A percentile compares a stretch with the other conserved stretches of the same genome.
Conservation (phyloP, 2,888 invertebrate genomes). For the Deilephila porcellus region DNA sequence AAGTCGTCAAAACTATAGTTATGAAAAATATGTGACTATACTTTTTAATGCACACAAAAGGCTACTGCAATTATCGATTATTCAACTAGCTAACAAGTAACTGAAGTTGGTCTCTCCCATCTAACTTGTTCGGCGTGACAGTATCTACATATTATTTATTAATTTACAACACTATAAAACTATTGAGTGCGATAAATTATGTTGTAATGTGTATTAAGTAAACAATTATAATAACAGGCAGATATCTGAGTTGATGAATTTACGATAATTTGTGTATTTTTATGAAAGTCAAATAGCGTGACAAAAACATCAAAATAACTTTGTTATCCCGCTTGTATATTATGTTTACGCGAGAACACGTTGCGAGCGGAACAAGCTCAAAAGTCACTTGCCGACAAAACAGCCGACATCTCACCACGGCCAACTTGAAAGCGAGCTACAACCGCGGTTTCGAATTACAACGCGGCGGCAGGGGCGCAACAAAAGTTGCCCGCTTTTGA, state of each 20-base stretch:
- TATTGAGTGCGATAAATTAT: background rate
- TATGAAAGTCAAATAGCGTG: too few relatives aligned
- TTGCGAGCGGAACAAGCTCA: background rate
- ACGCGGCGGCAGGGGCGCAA: background rate
- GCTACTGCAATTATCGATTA: too few relatives aligned
- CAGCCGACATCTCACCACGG: background rate
- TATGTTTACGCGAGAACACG: background rate
- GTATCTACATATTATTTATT: too few relatives aligned
- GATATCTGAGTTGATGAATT: too few relatives aligned
- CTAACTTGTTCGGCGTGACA: too few relatives aligned
- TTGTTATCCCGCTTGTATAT: background rate
- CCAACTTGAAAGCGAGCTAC: background rate
- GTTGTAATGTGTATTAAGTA: background rate
- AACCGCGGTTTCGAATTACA: constrained; percentile 21
- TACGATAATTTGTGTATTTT: too few relatives aligned
- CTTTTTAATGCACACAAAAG: too few relatives aligned
- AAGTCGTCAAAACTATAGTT: too few relatives aligned
- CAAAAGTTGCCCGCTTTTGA: constrained; percentile 9
- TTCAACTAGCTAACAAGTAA: too few relatives aligned
- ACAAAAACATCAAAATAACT: too few relatives aligned
- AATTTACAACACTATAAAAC: background rate
- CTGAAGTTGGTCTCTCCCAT: too few relatives aligned
- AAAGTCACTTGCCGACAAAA: constrained; percentile 8
- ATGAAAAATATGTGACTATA: too few relatives aligned
- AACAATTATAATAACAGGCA: background rate